Percentiles rank a stretch among this genome's conserved stretches.
phyloP scores from a whole-genome alignment of 2,888 invertebrate species.

The Toxonevra muliebris region DNA sequence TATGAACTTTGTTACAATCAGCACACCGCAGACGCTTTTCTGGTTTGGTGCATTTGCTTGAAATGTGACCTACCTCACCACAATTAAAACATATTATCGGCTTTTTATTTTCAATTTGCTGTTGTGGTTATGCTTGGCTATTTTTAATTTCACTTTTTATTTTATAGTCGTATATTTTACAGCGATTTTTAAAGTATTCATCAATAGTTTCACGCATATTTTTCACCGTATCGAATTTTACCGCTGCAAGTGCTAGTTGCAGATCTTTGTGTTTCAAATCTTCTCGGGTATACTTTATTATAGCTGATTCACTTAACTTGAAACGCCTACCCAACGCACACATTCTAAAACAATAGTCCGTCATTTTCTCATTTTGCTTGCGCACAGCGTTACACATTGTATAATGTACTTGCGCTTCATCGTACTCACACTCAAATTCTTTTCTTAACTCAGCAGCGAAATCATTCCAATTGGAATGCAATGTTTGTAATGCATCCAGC shows the following conservation, averaged over 20 bases:
- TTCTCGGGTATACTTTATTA: constrained; percentile 30
- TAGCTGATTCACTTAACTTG: constrained; percentile 27
- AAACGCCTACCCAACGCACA: constrained; percentile 19
- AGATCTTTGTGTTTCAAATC: constrained; percentile 28
- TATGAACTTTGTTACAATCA: constrained; percentile 23
- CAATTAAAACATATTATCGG: constrained; percentile 13
- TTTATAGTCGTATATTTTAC: neutral
- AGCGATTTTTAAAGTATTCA: constrained; percentile 24
- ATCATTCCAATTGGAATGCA: constrained; percentile 17
- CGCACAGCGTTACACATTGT: constrained; percentile 13
- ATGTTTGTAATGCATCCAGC: constrained; percentile 8
- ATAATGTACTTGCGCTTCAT: constrained; percentile 12
- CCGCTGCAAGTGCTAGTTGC: too few relatives aligned
- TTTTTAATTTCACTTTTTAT: neutral
- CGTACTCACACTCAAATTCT: constrained; percentile 9
- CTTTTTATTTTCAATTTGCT: neutral
- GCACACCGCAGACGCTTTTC: constrained; percentile 14
- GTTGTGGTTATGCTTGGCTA: neutral
- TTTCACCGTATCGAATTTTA: constrained; percentile 23
- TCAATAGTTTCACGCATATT: constrained; percentile 29
- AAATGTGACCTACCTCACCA: constrained; percentile 22
- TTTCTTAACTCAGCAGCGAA: constrained; percentile 13
- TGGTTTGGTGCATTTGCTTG: constrained; percentile 19
- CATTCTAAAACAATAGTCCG: constrained; percentile 21
- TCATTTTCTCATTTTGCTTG: constrained; percentile 12